Conservation (phyloP, 1,140 invertebrate genomes). For the Zaprionus ornatus region DNA sequence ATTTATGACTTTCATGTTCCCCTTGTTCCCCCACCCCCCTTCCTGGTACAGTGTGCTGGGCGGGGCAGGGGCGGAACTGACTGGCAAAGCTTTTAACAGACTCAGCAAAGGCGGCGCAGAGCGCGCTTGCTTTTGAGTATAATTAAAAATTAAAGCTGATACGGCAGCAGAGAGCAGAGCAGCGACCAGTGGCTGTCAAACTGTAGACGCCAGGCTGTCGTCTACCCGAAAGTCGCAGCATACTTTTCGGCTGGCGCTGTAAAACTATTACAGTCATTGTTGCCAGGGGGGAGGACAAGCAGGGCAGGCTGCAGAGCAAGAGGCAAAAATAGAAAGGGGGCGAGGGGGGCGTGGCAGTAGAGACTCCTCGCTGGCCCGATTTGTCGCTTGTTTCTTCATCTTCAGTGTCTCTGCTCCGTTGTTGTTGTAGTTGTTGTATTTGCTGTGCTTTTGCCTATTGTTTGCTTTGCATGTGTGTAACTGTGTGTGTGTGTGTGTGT, state of each 20-base stretch:
- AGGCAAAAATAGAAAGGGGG: neutral
- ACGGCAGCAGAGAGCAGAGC: neutral
- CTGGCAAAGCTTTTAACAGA: conserved; percentile 66
- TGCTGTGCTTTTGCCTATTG: conserved; percentile 63
- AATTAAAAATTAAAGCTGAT: conserved; percentile 61
- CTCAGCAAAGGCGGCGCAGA: conserved; percentile 21
- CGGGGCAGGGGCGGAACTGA: neutral
- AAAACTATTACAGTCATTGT: conserved; percentile 68
- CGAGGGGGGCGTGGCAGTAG: neutral
- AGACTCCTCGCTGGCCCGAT: conserved; percentile 24
- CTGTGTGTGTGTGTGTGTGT: no score
- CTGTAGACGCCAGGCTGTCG: conserved; percentile 72
- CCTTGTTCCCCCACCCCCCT: neutral
- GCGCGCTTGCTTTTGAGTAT: conserved; percentile 33
- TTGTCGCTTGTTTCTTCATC: conserved; percentile 14
- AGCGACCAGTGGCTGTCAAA: conserved; percentile 45
- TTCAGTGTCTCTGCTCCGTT: neutral
- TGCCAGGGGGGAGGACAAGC: conserved; percentile 3
- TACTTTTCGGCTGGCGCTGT: conserved; percentile 70
- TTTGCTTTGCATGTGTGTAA: conserved; percentile 52
- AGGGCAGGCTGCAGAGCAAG: neutral
- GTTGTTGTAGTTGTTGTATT: neutral
- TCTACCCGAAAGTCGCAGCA: conserved; percentile 67
- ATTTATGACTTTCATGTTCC: conserved; percentile 67
- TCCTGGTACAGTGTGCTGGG: neutral